phyloP scores from a whole-genome alignment of 2,888 invertebrate species.

The Eupelmus urozonus region DNA sequence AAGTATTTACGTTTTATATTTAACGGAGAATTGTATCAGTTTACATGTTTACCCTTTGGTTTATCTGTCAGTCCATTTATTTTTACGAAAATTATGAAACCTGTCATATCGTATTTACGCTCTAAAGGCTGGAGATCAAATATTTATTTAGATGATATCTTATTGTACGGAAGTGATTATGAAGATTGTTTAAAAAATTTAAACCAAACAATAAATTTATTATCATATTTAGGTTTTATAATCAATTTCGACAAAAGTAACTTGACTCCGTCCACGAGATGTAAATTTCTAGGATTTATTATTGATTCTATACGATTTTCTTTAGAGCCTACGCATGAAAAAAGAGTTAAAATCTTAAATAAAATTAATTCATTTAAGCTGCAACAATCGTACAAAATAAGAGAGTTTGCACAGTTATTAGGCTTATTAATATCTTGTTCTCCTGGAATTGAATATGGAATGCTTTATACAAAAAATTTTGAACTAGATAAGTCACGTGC shows the following conservation, averaged over 20 bases:
- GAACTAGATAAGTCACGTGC: no score
- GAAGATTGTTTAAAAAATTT: neutral
- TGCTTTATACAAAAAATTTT: neutral
- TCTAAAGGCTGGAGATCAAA: neutral
- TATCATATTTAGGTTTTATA: neutral
- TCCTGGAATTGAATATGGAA: neutral
- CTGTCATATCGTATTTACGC: neutral
- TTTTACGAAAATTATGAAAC: conserved; percentile 8
- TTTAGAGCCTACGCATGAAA: neutral
- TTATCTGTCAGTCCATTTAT: neutral
- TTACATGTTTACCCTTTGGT: neutral
- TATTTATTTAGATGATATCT: neutral
- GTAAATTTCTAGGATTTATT: neutral
- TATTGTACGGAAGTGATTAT: neutral
- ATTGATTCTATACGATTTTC: neutral
- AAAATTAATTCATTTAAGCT: neutral
- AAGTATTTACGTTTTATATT: no score
- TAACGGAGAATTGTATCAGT: neutral
- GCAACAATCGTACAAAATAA: neutral
- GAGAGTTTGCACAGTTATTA: neutral
- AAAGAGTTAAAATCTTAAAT: neutral
- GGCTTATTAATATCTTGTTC: neutral
- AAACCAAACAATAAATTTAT: neutral
- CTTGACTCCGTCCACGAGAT: neutral
- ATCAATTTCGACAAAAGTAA: neutral